Base-by-base conservation (phyloP, 2,113 vertebrate species). In the Pseudolaguvia tuberculata region DNA sequence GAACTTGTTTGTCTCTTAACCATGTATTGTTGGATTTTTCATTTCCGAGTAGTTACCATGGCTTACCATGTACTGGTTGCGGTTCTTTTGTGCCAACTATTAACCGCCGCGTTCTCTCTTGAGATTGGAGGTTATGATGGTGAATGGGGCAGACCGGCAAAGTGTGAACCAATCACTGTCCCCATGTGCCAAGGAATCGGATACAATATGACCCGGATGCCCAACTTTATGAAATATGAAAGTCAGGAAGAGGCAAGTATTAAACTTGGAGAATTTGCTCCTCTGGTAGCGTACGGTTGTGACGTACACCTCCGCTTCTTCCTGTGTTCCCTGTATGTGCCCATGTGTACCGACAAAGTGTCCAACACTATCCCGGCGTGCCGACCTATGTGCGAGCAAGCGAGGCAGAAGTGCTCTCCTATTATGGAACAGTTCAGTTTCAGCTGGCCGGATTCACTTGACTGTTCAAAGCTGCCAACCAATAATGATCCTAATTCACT, bases 201-300 rank as follows among this genome's bases (percentile, higher is more conserved):
- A 73, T 94, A 95, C 89, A 95, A 95, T 87, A 87, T 93, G 86
- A 94, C 94, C 59, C 88, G 93, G 59, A 92, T 95, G 94, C 94
- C 94, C 86, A 95, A 95, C 87, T 88, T 92, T 62, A 83, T 95
- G 88, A 93, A 92, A 58, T 93, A 95, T 75, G 91, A 91, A 82
- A 92, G 87, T 79, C 94, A 95, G 85, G 86, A 85, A 13, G 94
- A 95, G 73, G 94, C 93, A 5, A 88, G 89, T 23, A 88, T 91
- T 69, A 92, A 94, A 82, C 90, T 95, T 80, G 89, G 89, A 20
- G 94, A 94, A 85, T 95, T 95, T 68, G 89, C 92, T 1, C 92
- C 93, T 10, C 84, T 95, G 57, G 93, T 95, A 87, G 91, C 92
- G 78, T 94, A 94, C 73, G 93, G 94, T 84, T 94, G 94, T 83